phyloP scores from a whole-genome alignment of 2,113 vertebrate genomes.

The Pampusana beccarii region DNA sequence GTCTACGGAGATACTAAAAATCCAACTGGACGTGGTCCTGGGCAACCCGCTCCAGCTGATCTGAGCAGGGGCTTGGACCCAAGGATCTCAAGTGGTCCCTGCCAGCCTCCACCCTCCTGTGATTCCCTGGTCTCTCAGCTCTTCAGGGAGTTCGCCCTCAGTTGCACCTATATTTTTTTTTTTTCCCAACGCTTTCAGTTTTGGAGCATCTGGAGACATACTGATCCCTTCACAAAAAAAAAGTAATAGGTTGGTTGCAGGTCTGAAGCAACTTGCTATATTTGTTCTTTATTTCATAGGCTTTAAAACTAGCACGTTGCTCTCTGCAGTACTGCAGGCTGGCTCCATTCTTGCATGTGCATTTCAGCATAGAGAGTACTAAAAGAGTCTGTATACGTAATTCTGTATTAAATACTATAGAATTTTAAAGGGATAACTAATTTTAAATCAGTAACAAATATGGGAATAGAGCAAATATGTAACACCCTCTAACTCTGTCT shows the following conservation, averaged over 20 bases:
- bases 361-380: neutral
- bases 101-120: neutral
- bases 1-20: neutral
- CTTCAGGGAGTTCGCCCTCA: neutral
- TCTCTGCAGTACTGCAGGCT: neutral
- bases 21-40: rapidly evolving
- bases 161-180: neutral
- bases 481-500: conserved; percentile 12
- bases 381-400: neutral
- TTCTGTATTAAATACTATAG: neutral
- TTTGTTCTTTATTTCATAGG: neutral
- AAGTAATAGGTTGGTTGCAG: neutral
- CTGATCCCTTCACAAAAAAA: neutral
- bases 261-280: neutral
- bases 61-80: neutral
- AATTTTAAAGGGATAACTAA: neutral
- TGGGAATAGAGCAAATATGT: neutral
- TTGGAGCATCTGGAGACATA: neutral
- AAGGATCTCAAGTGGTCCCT: neutral
- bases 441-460: neutral
- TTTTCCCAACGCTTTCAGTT: neutral
- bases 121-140: neutral
- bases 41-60: neutral
- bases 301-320: neutral
- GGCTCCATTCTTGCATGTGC: neutral